These are phyloP conservation scores for Anas platyrhynchos DNA, from an alignment of 2,113 vertebrate genomes.

Conservation along the genomic window DNA sequence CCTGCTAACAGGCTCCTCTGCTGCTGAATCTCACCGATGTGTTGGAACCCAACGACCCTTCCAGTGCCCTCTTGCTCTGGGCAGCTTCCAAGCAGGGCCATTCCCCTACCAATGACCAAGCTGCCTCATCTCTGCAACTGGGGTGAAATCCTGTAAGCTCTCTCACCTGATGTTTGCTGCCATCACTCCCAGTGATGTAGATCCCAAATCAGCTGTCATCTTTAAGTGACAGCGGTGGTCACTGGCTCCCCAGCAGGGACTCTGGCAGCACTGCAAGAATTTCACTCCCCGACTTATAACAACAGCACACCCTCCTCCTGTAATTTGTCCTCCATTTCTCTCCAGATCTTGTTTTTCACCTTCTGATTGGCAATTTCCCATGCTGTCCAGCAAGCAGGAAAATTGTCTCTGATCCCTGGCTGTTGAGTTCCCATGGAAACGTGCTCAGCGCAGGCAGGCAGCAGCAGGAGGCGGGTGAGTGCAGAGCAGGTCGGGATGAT, in stretches of 20 bases:
- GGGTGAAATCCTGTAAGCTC: background rate
- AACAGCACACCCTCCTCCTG: background rate
- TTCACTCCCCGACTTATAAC: background rate
- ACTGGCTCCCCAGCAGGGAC: background rate
- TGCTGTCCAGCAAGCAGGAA: conserved; percentile 55
- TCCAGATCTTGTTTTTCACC: conserved; percentile 46
- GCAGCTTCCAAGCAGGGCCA: background rate
- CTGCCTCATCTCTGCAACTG: background rate
- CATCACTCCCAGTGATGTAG: accelerated
- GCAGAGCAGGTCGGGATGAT: conserved; percentile 34
- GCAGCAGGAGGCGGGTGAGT: background rate
- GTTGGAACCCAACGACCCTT: background rate
- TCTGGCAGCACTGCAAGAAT: background rate
- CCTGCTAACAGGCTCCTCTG: background rate
- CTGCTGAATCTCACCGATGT: background rate
- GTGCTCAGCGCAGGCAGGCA: conserved; percentile 79
- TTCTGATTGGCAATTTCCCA: conserved; percentile 51
- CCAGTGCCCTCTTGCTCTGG: background rate
- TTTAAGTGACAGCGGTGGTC: background rate
- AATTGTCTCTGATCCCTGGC: conserved; percentile 14
- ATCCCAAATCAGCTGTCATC: background rate
- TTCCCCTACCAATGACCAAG: background rate
- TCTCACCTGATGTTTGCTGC: background rate
- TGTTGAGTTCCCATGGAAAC: conserved; percentile 86
- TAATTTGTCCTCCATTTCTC: background rate